These are phyloP conservation scores for Lagodon rhomboides DNA, from an alignment of 2,797 vertebrate species.

Conservation along the genomic window DNA sequence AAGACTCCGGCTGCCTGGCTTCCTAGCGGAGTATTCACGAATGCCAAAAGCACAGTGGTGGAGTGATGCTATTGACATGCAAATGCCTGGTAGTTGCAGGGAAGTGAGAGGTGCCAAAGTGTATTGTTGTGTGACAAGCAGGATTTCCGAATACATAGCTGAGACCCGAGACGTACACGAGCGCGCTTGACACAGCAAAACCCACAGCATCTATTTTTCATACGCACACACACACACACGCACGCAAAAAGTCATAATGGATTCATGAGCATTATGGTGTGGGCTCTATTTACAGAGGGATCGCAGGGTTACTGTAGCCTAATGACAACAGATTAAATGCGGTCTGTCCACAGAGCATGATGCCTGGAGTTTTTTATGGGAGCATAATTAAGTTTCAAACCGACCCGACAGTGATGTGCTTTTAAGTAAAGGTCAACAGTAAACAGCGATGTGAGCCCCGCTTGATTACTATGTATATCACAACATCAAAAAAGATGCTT, in stretches of 20 bases:
- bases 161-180: constrained; percentile 65
- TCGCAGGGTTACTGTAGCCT: constrained; percentile 63
- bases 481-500: constrained; percentile 78
- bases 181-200: constrained; percentile 63
- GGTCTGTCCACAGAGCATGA: constrained; percentile 70
- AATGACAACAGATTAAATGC: constrained; percentile 78
- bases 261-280: constrained; percentile 52
- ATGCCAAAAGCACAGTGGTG: constrained; percentile 76
- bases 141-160: constrained; percentile 74
- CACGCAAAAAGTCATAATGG: constrained; percentile 40
- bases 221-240: background rate
- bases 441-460: constrained; percentile 70
- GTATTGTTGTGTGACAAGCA: constrained; percentile 82
- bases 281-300: constrained; percentile 50
- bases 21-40: constrained; percentile 64
- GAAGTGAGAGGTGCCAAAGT: constrained; percentile 82
- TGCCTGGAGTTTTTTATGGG: constrained; percentile 76
- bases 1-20: constrained; percentile 70
- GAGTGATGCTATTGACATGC: constrained; percentile 83
- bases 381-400: constrained; percentile 81
- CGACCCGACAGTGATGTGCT: constrained; percentile 79
- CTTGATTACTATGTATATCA: constrained; percentile 83
- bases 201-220: constrained; percentile 51
- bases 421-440: constrained; percentile 82
- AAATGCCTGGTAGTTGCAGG: constrained; percentile 80